phyloP scores from a whole-genome alignment of 1,140 invertebrate species.

The Orchestia grillus region DNA sequence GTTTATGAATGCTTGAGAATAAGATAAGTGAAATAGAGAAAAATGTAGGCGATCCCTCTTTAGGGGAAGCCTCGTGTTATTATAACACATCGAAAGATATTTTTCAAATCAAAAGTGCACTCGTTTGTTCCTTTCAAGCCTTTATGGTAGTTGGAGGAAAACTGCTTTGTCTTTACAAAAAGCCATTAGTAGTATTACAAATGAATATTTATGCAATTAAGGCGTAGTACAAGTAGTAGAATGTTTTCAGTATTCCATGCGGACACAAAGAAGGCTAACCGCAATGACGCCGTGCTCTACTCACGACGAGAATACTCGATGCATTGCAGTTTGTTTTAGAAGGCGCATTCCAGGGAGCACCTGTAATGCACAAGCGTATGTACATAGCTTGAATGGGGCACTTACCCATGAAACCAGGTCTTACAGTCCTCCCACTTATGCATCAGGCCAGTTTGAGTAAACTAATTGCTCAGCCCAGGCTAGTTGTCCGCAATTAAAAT shows the following conservation, averaged over 20 bases:
- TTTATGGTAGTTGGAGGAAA: neutral
- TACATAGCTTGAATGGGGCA: neutral
- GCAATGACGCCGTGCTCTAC: neutral
- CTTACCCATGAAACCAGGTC: neutral
- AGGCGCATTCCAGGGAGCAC: neutral
- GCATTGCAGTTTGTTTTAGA: neutral
- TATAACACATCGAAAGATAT: neutral
- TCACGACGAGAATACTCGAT: neutral
- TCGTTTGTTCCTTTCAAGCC: neutral
- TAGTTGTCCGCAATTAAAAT: neutral
- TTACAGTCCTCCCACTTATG: neutral
- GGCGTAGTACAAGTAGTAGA: conserved; percentile 20
- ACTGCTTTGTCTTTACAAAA: neutral
- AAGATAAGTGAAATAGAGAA: too few relatives aligned
- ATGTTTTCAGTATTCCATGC: neutral
- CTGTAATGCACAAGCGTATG: neutral
- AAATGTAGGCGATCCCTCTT: neutral
- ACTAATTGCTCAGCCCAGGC: neutral
- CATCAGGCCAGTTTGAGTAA: neutral
- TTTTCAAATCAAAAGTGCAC: neutral
- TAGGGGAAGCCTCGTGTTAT: neutral
- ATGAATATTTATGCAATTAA: conserved; percentile 40
- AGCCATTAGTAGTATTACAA: neutral
- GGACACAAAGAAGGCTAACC: neutral
- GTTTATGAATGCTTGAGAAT: too few relatives aligned